A percentile compares a stretch with the other conserved stretches of the same genome.
phyloP scores from a whole-genome alignment of 1,140 invertebrate species.

The Caenorhabditis tropicalis region DNA sequence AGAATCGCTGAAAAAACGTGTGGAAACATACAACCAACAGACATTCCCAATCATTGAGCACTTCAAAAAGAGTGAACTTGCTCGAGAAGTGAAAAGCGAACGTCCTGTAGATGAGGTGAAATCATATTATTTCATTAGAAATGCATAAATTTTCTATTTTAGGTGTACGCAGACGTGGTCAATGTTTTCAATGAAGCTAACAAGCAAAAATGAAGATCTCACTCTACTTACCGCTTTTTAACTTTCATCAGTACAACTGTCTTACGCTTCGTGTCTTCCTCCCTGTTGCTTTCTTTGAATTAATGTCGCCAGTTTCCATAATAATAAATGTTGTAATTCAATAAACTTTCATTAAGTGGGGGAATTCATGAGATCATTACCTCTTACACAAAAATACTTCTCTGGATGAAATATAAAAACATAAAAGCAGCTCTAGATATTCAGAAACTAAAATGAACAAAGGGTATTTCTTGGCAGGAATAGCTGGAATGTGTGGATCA shows the following conservation, averaged over 20 bases:
- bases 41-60: constrained; percentile 92
- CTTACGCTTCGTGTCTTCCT: too few relatives aligned
- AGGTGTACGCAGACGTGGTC: not conserved
- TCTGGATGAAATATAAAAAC: too few relatives aligned
- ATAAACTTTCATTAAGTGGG: too few relatives aligned
- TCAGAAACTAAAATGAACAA: not conserved
- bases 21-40: constrained; percentile 86
- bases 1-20: constrained; percentile 86
- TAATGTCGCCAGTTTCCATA: too few relatives aligned
- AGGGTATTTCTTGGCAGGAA: not conserved
- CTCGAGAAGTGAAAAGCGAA: constrained; percentile 82
- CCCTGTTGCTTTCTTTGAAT: too few relatives aligned
- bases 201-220: not conserved
- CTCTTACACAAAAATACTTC: too few relatives aligned
- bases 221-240: too few relatives aligned
- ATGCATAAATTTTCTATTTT: not conserved
- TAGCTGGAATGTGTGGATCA: constrained; percentile 39
- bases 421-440: not conserved
- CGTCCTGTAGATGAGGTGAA: constrained; percentile 75
- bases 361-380: too few relatives aligned
- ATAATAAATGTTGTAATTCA: too few relatives aligned
- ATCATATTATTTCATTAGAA: not conserved
- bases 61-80: constrained; percentile 80
- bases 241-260: too few relatives aligned
- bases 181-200: not conserved